These are phyloP conservation scores for Callopanchax toddi DNA, from an alignment of 2,113 vertebrate species.

Conservation along the genomic window DNA sequence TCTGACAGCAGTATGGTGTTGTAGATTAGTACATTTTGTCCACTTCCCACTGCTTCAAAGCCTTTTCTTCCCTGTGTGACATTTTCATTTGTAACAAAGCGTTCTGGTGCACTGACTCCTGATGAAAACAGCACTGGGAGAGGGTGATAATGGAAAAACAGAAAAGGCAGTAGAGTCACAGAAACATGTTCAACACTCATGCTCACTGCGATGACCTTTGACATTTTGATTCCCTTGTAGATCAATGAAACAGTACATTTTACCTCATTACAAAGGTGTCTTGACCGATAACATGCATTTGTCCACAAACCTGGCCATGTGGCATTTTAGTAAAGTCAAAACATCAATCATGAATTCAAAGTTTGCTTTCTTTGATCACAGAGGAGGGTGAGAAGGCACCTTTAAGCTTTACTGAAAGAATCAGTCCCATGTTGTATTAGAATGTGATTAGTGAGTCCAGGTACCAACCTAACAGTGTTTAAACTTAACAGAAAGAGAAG, in stretches of 20 bases:
- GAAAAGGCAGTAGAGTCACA: background rate
- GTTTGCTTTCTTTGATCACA: background rate
- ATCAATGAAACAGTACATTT: slow-evolving; percentile 24
- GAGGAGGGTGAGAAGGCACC: background rate
- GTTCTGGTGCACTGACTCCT: slow-evolving; percentile 42
- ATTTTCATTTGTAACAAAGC: slow-evolving; percentile 41
- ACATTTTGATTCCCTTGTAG: slow-evolving; percentile 9
- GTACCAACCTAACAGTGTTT: slow-evolving; percentile 24
- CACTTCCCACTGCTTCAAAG: slow-evolving; percentile 27
- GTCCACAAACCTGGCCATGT: background rate
- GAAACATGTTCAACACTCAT: slow-evolving; percentile 3
- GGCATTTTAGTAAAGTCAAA: slow-evolving; percentile 8
- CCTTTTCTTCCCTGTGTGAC: slow-evolving; percentile 21
- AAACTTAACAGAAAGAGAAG: slow-evolving; percentile 41
- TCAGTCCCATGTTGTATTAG: background rate
- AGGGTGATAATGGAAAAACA: slow-evolving; percentile 1
- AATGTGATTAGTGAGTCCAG: slow-evolving; percentile 20
- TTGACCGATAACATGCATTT: background rate
- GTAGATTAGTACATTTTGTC: slow-evolving; percentile 16
- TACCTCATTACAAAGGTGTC: background rate
- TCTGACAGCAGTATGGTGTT: slow-evolving; percentile 1
- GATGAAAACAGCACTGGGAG: slow-evolving; percentile 24
- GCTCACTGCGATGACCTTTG: slow-evolving; percentile 19
- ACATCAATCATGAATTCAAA: slow-evolving; percentile 15
- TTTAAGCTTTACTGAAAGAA: slow-evolving; percentile 10